Conservation (phyloP, 2,888 invertebrate species). For the Selenia dentaria region DNA sequence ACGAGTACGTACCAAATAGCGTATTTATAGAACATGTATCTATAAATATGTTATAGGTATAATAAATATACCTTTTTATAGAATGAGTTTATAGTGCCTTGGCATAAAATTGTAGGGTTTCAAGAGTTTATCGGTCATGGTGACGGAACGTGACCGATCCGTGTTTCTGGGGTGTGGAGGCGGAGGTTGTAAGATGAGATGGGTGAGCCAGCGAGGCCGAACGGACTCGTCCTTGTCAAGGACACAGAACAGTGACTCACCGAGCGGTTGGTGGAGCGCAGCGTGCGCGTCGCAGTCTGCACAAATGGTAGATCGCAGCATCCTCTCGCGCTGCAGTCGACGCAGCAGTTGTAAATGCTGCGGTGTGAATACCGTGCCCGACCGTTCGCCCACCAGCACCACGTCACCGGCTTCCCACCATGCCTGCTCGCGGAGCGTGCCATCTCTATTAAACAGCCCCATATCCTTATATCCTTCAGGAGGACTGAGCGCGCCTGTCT, state of each 20-base stretch:
- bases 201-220: slow-evolving; percentile 14
- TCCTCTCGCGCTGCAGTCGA: slow-evolving; percentile 85
- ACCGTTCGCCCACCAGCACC: slow-evolving; percentile 80
- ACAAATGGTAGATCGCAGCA: slow-evolving; percentile 82
- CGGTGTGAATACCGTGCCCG: slow-evolving; percentile 86
- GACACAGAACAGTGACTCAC: slow-evolving; percentile 65
- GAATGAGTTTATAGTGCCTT: no score
- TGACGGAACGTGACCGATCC: slow-evolving; percentile 31
- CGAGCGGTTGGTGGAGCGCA: slow-evolving; percentile 73
- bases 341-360: slow-evolving; percentile 87
- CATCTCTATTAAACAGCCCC: slow-evolving; percentile 86
- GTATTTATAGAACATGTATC: neutral
- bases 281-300: slow-evolving; percentile 79
- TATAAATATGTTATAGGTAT: no score
- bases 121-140: slow-evolving; percentile 35
- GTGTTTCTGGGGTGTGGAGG: slow-evolving; percentile 3
- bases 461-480: slow-evolving; percentile 96
- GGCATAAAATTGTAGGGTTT: slow-evolving; percentile 55
- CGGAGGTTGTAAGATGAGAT: slow-evolving; percentile 19
- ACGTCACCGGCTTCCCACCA: slow-evolving; percentile 85
- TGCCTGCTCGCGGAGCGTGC: slow-evolving; percentile 83
- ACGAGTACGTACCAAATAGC: neutral
- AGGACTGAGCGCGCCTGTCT: slow-evolving; percentile 94
- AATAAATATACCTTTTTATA: neutral
- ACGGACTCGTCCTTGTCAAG: slow-evolving; percentile 26